A percentile compares a stretch with the other conserved stretches of the same genome.
These are phyloP conservation scores for Ridgeia piscesae DNA, from an alignment of 1,140 invertebrate genomes.

Conservation along the genomic window DNA sequence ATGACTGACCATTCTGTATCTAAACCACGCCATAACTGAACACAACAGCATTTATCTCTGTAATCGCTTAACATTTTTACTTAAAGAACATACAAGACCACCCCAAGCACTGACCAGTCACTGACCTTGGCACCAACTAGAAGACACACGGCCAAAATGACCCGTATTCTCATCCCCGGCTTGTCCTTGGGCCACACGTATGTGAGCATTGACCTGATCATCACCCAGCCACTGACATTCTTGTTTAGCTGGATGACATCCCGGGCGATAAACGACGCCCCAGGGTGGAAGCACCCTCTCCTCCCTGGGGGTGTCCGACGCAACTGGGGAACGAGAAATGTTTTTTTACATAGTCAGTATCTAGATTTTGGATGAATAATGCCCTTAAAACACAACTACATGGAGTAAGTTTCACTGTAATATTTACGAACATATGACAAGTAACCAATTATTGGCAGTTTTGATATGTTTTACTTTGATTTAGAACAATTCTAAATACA, in stretches of 20 bases:
- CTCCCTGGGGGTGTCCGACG: slow-evolving; percentile 10
- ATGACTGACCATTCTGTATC: too few species aligned
- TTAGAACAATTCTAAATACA: too few species aligned
- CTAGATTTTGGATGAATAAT: neutral
- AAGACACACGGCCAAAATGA: slow-evolving; percentile 75
- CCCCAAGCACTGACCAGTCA: neutral
- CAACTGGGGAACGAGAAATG: neutral
- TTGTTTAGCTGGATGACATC: slow-evolving; percentile 35
- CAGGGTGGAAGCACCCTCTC: slow-evolving; percentile 82
- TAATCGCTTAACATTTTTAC: too few species aligned
- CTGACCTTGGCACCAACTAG: slow-evolving; percentile 61
- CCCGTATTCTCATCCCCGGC: slow-evolving; percentile 74
- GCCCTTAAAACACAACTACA: neutral
- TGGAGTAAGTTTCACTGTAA: neutral
- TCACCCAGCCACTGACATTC: slow-evolving; percentile 73
- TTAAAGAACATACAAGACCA: slow-evolving; percentile 1
- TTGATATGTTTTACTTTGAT: too few species aligned
- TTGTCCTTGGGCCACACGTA: slow-evolving; percentile 98
- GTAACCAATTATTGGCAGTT: too few species aligned
- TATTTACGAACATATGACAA: too few species aligned
- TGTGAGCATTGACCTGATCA: slow-evolving; percentile 82
- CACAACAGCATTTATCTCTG: too few species aligned
- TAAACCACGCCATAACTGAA: too few species aligned
- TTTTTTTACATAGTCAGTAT: neutral
- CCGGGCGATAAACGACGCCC: slow-evolving; percentile 68